A percentile compares a stretch with the other conserved stretches of the same genome.
Conservation (phyloP, 1,140 invertebrate species). For the Periplaneta americana region DNA sequence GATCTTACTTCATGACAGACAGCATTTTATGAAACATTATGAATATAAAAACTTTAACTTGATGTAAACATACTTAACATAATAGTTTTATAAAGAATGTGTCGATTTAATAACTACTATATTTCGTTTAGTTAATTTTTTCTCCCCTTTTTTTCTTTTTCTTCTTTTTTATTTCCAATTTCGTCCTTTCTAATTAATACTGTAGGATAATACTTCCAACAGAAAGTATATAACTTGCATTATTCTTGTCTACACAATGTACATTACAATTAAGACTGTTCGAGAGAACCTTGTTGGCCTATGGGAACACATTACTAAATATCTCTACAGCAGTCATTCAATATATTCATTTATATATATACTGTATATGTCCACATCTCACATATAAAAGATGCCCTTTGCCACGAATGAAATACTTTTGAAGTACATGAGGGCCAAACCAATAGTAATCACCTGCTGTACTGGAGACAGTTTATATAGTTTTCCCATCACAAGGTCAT, state of each 20-base stretch:
- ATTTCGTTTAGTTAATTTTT: background rate
- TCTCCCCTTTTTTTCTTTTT: too few species aligned
- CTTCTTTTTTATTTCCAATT: background rate
- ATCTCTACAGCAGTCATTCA: too few species aligned
- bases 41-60: background rate
- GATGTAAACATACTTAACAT: background rate
- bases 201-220: background rate
- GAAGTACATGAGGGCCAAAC: background rate
- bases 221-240: background rate
- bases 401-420: too few species aligned
- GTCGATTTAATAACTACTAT: background rate
- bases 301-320: too few species aligned
- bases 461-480: background rate
- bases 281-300: too few species aligned
- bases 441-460: background rate
- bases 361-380: too few species aligned
- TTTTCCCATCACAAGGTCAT: background rate
- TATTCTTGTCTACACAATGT: background rate
- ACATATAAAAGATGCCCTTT: too few species aligned
- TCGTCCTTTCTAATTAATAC: background rate
- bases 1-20: background rate
- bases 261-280: background rate
- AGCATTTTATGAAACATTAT: background rate
- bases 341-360: too few species aligned
- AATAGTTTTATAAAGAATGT: background rate